phyloP scores from a whole-genome alignment of 2,888 invertebrate species.

The Gordius sp. region DNA sequence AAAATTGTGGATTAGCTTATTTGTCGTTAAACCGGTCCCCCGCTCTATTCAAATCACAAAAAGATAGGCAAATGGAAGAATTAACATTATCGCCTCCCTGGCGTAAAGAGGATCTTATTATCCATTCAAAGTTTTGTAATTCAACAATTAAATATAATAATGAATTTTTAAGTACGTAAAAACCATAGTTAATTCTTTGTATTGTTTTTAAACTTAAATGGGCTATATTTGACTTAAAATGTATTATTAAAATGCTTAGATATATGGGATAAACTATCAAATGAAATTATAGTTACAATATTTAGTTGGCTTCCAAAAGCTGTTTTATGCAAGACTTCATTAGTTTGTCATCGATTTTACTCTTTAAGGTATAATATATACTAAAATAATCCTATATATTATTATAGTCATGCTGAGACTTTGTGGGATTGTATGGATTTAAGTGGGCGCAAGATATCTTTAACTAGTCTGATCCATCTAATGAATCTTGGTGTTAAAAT shows the following conservation, averaged over 20 bases:
- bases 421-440: background rate
- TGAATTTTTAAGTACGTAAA: no score
- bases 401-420: background rate
- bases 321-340: slow-evolving; percentile 42
- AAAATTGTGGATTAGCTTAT: no score
- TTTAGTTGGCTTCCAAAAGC: slow-evolving; percentile 55
- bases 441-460: background rate
- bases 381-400: background rate
- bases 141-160: background rate
- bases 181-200: no score
- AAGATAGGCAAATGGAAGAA: no score
- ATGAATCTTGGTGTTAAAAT: background rate
- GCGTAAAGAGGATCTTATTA: background rate
- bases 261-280: slow-evolving; percentile 47
- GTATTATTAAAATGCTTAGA: slow-evolving; percentile 32
- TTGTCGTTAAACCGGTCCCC: no score
- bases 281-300: slow-evolving; percentile 53
- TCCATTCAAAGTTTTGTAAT: background rate
- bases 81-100: slow-evolving; percentile 1
- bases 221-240: no score
- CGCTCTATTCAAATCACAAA: no score
- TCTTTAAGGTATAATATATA: slow-evolving; percentile 26
- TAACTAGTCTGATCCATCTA: background rate
- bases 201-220: no score
- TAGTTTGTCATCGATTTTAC: slow-evolving; percentile 39